Evolutionary conservation across 1,140 invertebrate genomes (phyloP).

Genomic region (Caerostris extrusa): DNA sequence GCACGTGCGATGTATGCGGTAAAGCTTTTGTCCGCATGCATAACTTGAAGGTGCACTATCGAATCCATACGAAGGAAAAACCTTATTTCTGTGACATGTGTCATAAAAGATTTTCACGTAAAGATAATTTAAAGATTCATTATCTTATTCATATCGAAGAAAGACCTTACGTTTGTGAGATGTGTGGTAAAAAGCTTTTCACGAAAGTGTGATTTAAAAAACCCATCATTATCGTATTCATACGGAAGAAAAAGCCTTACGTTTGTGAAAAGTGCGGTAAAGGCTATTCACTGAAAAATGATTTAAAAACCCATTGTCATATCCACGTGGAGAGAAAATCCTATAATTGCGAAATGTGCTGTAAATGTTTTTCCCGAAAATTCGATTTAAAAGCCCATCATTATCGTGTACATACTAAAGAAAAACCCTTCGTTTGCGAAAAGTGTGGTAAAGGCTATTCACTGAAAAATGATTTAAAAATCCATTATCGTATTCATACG

Average conservation of each 20-base stretch:
- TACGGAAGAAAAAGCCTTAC: not conserved
- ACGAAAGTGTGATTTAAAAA: not conserved
- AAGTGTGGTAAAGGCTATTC: not conserved
- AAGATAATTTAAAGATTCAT: not conserved
- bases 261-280: not conserved
- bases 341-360: not conserved
- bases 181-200: constrained; percentile 1
- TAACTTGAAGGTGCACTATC: constrained; percentile 77
- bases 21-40: constrained; percentile 1
- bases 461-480: not conserved
- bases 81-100: constrained; percentile 80
- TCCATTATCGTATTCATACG: not conserved
- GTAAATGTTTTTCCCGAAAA: not conserved
- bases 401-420: not conserved
- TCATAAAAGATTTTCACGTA: constrained; percentile 72
- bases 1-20: constrained; percentile 27
- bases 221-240: not conserved
- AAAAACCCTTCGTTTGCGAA: not conserved
- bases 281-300: not conserved
- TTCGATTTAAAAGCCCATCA: not conserved
- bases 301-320: not conserved
- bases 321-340: not conserved
- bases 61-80: constrained; percentile 79
- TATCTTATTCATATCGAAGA: not conserved
- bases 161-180: constrained; percentile 8